Evolutionary conservation across 1,140 invertebrate species (phyloP), one percentile per base, ranked within the genome.

Genomic region (Drosophila lini): DNA sequence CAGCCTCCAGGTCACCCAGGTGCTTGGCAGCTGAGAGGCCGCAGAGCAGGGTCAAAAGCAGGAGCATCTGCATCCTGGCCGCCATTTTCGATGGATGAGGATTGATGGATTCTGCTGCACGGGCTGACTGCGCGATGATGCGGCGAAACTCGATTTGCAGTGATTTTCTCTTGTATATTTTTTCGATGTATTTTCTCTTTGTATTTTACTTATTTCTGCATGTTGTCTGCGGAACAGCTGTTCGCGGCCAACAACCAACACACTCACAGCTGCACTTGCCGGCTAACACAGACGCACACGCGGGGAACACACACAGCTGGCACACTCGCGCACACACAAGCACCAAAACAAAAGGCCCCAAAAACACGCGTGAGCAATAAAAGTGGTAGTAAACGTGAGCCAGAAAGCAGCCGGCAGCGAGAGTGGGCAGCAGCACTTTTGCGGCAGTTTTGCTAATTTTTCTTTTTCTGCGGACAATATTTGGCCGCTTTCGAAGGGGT

Each of bases 211-310:
- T 69, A 69, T 48, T 65, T 65, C 61, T 69, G 65, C 65, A 69
- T 69, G 65, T 45, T 69, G 65, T 48, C 62, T 65, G 57, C 16
- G 19, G 36, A 86, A 88, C 83, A 86, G 83, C 83, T 86, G 83
- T 89, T 80, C 64, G 67, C 67, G 57, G 62, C 52, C 19, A 38
- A 38, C 52, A 55, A 38, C 52, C 61, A 89, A 77, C 81, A 84
- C 83, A 45, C 75, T 63, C 75, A 71, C 73, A 71, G 38, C 40
- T 74, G 34, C 74, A 78, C 63, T 61, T 62, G 64, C 77, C 67
- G 67, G 77, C 68, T 74, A 64, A 65, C 67, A 64, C 58, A 19
- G 28, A 50, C 58, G 67, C 62, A 52, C 61, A 25, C 59, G 47
- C 36, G 36, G 34, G 34, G 19, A 38, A 55, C 52, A 55, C 32